Conservation (phyloP, 2,888 invertebrate species). For the Axea sp. region DNA sequence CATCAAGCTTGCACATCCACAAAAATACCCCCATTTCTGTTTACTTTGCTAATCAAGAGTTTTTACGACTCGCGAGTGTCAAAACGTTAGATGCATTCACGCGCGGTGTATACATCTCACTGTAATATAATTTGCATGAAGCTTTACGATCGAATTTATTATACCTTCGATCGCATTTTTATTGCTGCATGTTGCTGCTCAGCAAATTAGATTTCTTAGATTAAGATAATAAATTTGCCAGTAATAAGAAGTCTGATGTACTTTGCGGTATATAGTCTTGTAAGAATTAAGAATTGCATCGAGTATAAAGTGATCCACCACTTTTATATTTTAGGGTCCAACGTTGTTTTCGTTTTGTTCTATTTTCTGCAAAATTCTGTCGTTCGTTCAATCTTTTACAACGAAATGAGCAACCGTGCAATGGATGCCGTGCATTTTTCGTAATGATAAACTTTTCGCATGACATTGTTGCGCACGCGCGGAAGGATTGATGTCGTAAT, state of each 20-base stretch:
- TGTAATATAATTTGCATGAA: constrained; percentile 15
- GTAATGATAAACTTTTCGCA: too few species aligned
- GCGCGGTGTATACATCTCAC: constrained; percentile 1
- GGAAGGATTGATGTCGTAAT: too few species aligned
- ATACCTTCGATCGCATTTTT: constrained; percentile 5
- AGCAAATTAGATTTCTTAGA: background rate
- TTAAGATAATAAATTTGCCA: background rate
- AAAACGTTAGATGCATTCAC: constrained; percentile 5
- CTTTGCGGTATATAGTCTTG: background rate
- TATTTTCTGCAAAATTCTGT: too few species aligned
- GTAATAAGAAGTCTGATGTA: background rate
- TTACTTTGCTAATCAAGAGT: constrained; percentile 23
- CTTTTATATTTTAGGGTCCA: too few species aligned
- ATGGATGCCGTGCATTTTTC: too few species aligned
- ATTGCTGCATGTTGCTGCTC: background rate
- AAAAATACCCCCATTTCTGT: constrained; percentile 19
- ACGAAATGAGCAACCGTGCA: too few species aligned
- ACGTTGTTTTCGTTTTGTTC: too few species aligned
- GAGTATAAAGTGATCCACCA: too few species aligned
- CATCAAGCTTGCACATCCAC: background rate
- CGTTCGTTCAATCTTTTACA: too few species aligned
- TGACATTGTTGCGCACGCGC: too few species aligned
- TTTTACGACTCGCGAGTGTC: constrained; percentile 25
- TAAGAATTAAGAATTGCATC: too few species aligned
- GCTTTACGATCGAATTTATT: constrained; percentile 17